Evolutionary conservation across 2,888 invertebrate species (phyloP), one percentile per base, ranked within the genome.

Genomic region (Ypsolopha scabrella): DNA sequence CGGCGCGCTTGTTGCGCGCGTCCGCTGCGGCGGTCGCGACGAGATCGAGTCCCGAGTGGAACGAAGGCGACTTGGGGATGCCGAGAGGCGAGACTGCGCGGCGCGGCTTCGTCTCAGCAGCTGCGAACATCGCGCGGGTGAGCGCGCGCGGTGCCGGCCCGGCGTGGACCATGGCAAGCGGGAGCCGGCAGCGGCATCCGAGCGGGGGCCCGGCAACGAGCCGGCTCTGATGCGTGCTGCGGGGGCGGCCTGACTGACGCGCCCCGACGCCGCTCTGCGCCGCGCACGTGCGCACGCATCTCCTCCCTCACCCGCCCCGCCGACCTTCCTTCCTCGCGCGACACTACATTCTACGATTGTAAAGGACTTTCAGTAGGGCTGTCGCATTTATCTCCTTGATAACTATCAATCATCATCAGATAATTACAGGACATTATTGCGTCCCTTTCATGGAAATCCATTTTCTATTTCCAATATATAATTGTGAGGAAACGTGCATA

Each of bases 51-150:
- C 94, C 94, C 80, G 94, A 93, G 80, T 95, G 94, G 81, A 94
- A 94, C 72, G 94, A 94, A 60, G 94, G 94, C 66, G 94, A 94
- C 80, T 95, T 95, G 62, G 94, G 94, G 70, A 94, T 92, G 60
- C 94, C 93, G 75, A 91, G 87, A 64, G 89, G 88, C 68, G 89
- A 88, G 72, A 88, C 86, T 72, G 82, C 80, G 69, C 83, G 86
- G 60, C 82, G 85, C 72, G 87, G 81, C 70, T 82, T 82, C 61
- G 70, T 70, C 74, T 83, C 82, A 78, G 80, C 76, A 81, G 83
- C 81, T 77, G 81, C 68, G 72, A 87, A 86, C 85, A 83, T 83
- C 67, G 85, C 83, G 79, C 82, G 80, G 68, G 76, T 75, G 74
- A 80, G 80, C 80, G 85, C 82, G 76, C 85, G 83, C 77, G 82